Percentiles rank a stretch among this genome's conserved stretches.
Evolutionary conservation across 2,113 vertebrate species (phyloP).

Genomic region (Vimba vimba): DNA sequence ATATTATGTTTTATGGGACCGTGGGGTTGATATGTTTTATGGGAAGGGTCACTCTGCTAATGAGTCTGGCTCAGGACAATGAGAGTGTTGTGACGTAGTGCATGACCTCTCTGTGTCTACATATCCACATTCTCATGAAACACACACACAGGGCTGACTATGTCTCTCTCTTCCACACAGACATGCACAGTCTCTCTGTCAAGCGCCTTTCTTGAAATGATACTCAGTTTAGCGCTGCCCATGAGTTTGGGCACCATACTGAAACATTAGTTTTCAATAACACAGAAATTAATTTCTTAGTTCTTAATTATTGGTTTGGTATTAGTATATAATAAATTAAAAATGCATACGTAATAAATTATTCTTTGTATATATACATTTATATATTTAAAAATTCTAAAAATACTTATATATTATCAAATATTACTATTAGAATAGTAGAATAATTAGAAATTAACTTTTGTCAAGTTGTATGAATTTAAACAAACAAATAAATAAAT

Average conservation of each 20-base stretch:
- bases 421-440: not conserved
- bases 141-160: constrained; percentile 16
- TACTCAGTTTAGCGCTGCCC: not conserved
- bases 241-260: not conserved
- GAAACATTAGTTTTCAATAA: not conserved
- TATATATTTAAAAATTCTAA: not conserved
- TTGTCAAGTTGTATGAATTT: not conserved
- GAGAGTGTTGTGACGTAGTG: constrained; percentile 42
- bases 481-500: not conserved
- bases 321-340: too few relatives aligned
- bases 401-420: not conserved
- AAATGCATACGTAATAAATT: not conserved
- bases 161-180: not conserved
- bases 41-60: constrained; percentile 30
- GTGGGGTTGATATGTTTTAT: constrained; percentile 40
- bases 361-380: not conserved
- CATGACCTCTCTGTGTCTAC: constrained; percentile 16
- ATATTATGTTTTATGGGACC: constrained; percentile 5
- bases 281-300: too few relatives aligned
- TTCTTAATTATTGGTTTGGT: too few relatives aligned
- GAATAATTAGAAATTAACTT: not conserved
- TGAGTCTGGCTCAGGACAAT: constrained; percentile 46
- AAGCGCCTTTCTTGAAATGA: not conserved
- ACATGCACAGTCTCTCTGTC: not conserved
- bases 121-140: constrained; percentile 6